These are phyloP conservation scores for Galemys pyrenaicus DNA, from an alignment of 2,113 vertebrate genomes.

Conservation along the genomic window DNA sequence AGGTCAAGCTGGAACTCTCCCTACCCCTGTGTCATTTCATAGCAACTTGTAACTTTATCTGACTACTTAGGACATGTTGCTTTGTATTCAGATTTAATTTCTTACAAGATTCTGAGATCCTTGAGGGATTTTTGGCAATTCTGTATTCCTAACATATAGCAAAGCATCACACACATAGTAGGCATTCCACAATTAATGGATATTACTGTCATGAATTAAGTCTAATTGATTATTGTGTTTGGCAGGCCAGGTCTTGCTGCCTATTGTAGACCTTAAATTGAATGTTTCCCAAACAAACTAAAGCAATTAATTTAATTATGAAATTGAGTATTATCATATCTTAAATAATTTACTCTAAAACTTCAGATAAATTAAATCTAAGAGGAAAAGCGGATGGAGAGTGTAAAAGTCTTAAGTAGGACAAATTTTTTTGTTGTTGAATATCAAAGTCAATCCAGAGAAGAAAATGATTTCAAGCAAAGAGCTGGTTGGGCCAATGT, in stretches of 20 bases:
- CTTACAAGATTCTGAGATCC: neutral
- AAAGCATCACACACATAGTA: neutral
- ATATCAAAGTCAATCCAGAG: neutral
- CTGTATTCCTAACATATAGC: neutral
- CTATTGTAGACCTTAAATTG: neutral
- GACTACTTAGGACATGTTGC: neutral
- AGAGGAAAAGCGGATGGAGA: conserved; percentile 31
- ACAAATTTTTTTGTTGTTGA: neutral
- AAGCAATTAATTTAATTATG: conserved; percentile 50
- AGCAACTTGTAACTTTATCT: neutral
- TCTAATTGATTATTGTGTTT: neutral
- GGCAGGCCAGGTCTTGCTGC: neutral
- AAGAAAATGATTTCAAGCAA: neutral
- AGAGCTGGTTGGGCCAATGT: neutral
- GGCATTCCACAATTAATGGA: neutral
- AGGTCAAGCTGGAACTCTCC: neutral
- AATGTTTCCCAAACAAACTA: conserved; percentile 31
- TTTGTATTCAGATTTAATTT: conserved; percentile 18
- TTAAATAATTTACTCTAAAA: conserved; percentile 52
- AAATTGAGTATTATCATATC: conserved; percentile 17
- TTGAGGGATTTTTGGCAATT: neutral
- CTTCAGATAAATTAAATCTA: conserved; percentile 38
- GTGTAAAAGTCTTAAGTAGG: neutral
- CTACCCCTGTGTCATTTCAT: neutral
- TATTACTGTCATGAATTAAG: neutral